These are phyloP conservation scores for Blastobasis adustella DNA, from an alignment of 2,888 invertebrate genomes.

Conservation along the genomic window DNA sequence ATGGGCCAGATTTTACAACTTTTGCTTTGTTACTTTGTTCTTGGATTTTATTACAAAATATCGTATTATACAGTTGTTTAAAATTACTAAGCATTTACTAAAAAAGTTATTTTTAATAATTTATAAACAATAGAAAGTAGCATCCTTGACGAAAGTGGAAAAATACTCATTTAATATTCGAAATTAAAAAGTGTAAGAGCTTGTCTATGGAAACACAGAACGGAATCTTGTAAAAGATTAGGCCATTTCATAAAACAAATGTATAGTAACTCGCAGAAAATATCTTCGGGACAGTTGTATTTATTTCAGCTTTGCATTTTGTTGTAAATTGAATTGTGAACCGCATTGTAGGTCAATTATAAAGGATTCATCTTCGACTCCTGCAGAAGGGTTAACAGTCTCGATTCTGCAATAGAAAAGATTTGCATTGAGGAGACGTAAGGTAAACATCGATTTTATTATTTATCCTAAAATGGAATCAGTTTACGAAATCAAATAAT, in stretches of 20 bases:
- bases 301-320: slow-evolving; percentile 75
- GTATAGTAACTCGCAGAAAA: slow-evolving; percentile 76
- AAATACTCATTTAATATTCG: slow-evolving; percentile 45
- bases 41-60: too few relatives aligned
- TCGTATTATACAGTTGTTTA: too few relatives aligned
- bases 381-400: slow-evolving; percentile 72
- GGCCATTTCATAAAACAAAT: slow-evolving; percentile 77
- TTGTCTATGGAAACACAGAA: slow-evolving; percentile 74
- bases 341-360: slow-evolving; percentile 61
- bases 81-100: too few relatives aligned
- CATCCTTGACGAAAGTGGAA: slow-evolving; percentile 42
- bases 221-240: slow-evolving; percentile 76
- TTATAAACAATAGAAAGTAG: slow-evolving; percentile 19
- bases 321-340: slow-evolving; percentile 71
- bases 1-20: too few relatives aligned
- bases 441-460: slow-evolving; percentile 76
- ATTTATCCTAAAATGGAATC: slow-evolving; percentile 60
- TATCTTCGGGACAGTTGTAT: slow-evolving; percentile 73
- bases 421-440: slow-evolving; percentile 73
- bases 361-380: slow-evolving; percentile 66
- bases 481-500: slow-evolving; percentile 39
- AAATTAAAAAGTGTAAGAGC: slow-evolving; percentile 58
- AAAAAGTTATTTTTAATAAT: too few relatives aligned
- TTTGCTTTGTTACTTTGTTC: too few relatives aligned
- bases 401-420: slow-evolving; percentile 71